Base-by-base conservation (phyloP, 35 echinoderm and acorn worm genomes). In the Anneissia japonica region DNA sequence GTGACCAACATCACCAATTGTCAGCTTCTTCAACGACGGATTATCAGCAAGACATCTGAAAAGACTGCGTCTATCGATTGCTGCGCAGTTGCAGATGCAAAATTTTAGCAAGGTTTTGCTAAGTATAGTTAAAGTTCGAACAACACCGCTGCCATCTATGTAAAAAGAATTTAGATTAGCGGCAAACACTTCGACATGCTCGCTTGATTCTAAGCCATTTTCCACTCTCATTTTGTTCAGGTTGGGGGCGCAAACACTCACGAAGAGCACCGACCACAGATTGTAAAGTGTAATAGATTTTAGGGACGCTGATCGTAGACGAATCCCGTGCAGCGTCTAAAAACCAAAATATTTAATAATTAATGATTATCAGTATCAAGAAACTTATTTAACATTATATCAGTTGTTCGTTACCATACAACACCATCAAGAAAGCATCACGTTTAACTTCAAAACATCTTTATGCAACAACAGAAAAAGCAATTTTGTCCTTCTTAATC, bases 241-340 rank as follows among this genome's bases (percentile, higher is more conserved):
- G 29, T 85, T 73, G 41, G 95, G 95, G 12, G 95, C 92, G 36
- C 76, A 91, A 36, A 98, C 89, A 79, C 91, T 93, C 14, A 98
- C 89, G 78, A 98, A 98, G 74, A 91, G 83, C 9, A 89, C 88
- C 3, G 95, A 98, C 95, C 95, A 98, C 30, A 98, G 76, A 74
- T 91, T 93, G 41, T 88, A 85, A 23, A 98, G 82, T 30, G 73
- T 75, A 0, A 98, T 36, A 78, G 93, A 93, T 73, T 93, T 85
- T n/a, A 98, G 77, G 32, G 91, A 93, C n/a, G 73, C 23, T 14
- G 95, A 98, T 28, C 64, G 35, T 0, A 98, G 83, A 23, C 92
- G 95, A 30, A 98, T 82, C 32, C 95, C 95, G 39, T 98, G 89
- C 31, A 98, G 85, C 74, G 82, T 87, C 95, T 98, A 87, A 36